Evolutionary conservation across 2,797 vertebrate species (phyloP).

Genomic region (Xenopus petersii): DNA sequence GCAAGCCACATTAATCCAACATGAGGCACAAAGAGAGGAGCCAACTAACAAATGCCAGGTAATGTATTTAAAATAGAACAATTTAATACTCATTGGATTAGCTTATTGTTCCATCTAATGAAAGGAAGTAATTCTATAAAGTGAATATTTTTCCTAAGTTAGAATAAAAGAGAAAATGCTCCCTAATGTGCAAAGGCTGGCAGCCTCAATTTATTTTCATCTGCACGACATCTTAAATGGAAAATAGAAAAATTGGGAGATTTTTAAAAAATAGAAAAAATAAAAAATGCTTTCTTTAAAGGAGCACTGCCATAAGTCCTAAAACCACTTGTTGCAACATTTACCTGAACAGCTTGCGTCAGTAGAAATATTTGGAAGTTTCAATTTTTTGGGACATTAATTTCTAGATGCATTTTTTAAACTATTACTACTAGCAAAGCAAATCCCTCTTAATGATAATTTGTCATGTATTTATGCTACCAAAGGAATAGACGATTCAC

Average conservation of each 20-base stretch:
- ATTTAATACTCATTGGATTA: slow-evolving; percentile 38
- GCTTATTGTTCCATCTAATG: slow-evolving; percentile 36
- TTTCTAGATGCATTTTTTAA: neutral
- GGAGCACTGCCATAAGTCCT: slow-evolving; percentile 18
- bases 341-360: slow-evolving; percentile 17
- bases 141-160: slow-evolving; percentile 28
- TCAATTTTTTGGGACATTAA: neutral
- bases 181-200: slow-evolving; percentile 32
- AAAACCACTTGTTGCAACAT: slow-evolving; percentile 6
- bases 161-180: slow-evolving; percentile 32
- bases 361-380: slow-evolving; percentile 12
- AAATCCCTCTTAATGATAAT: no score
- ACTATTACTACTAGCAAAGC: no score
- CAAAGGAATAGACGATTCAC: no score
- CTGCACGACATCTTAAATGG: slow-evolving; percentile 30
- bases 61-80: slow-evolving; percentile 36
- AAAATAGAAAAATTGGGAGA: slow-evolving; percentile 21
- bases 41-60: slow-evolving; percentile 15
- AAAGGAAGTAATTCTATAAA: slow-evolving; percentile 39
- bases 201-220: slow-evolving; percentile 31
- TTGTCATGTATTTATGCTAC: no score
- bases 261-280: neutral
- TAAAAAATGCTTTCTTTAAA: slow-evolving; percentile 12
- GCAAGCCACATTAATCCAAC: neutral
- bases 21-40: neutral